Conservation (phyloP, 2,113 vertebrate species). For the Nannospalax galili region DNA sequence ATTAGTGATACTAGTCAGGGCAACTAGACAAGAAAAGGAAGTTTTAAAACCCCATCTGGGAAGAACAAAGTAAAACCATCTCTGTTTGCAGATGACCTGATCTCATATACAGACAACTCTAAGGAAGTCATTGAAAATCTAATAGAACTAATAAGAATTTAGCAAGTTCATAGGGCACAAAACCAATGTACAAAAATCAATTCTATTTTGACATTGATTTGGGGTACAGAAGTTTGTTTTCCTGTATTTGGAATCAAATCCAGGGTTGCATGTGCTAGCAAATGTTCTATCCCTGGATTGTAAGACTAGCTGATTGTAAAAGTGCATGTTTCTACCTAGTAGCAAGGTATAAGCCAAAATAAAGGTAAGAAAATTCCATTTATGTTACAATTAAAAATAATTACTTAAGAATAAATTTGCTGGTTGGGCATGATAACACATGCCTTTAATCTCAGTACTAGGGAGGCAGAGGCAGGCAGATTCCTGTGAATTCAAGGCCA, state of each 20-base stretch:
- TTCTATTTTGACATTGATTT: neutral
- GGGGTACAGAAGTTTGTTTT: neutral
- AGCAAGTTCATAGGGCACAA: neutral
- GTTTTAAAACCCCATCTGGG: neutral
- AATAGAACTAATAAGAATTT: neutral
- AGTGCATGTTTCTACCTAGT: neutral
- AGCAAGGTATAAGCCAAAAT: neutral
- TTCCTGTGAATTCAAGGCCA: no score
- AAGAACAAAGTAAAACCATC: neutral
- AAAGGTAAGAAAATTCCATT: constrained; percentile 9
- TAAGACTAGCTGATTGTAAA: no score
- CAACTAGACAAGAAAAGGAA: constrained; percentile 50
- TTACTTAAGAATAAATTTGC: neutral
- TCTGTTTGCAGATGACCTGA: neutral
- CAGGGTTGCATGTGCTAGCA: neutral
- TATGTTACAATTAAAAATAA: constrained; percentile 15
- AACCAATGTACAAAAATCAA: constrained; percentile 20
- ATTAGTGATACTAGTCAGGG: neutral
- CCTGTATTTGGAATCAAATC: neutral
- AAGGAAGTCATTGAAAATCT: constrained; percentile 3
- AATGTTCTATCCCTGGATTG: neutral
- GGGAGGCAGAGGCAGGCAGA: no score
- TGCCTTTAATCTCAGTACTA: no score
- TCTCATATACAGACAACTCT: neutral
- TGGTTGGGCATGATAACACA: no score